phyloP scores from a whole-genome alignment of 2,113 vertebrate species.

The rat (Rattus norvegicus) region DNA sequence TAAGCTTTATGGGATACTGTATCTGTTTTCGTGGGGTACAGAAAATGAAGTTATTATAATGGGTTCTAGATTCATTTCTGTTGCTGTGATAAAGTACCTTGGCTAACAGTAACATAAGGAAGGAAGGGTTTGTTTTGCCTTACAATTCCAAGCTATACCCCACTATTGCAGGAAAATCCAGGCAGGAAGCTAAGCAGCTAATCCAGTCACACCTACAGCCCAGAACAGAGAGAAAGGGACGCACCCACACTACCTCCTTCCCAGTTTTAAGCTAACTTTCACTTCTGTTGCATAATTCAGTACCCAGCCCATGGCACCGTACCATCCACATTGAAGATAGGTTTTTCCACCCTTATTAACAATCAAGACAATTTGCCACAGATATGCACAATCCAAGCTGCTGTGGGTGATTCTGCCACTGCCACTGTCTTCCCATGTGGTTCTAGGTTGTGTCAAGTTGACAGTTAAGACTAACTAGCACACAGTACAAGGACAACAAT shows the following conservation, averaged over 20 bases:
- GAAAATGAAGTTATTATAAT: conserved; percentile 79
- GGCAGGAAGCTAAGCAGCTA: neutral
- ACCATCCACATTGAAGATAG: neutral
- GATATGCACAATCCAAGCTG: neutral
- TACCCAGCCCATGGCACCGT: neutral
- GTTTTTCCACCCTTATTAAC: neutral
- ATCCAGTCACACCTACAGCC: neutral
- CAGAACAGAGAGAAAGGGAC: neutral
- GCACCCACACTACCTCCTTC: too few relatives aligned
- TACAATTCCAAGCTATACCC: neutral
- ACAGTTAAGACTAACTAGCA: neutral
- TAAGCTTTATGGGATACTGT: neutral
- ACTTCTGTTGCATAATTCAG: neutral
- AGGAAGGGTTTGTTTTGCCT: neutral
- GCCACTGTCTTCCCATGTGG: neutral
- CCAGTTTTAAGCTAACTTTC: neutral
- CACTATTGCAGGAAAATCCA: too few relatives aligned
- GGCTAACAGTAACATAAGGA: too few relatives aligned
- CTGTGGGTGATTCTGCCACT: neutral
- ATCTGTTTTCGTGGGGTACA: conserved; percentile 65
- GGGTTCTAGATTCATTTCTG: neutral
- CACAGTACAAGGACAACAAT: neutral
- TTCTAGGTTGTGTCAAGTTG: neutral
- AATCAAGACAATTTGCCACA: neutral
- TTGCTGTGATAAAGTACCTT: neutral